Percentiles rank a stretch among this genome's conserved stretches.
Evolutionary conservation across 2,888 invertebrate species (phyloP).

Genomic region (Yponomeuta cagnagella): DNA sequence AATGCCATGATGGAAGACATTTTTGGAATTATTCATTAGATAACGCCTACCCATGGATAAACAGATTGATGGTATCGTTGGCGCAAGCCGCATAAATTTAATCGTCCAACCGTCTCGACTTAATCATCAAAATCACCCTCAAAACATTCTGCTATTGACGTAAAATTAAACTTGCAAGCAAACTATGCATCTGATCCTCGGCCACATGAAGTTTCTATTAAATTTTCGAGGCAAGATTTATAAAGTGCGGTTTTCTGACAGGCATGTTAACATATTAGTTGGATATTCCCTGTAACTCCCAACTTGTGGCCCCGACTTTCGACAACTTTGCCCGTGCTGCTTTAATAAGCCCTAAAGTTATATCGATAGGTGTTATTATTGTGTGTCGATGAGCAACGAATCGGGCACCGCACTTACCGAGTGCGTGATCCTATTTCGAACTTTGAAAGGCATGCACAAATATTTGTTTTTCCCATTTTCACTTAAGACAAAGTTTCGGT

Average conservation of each 20-base stretch:
- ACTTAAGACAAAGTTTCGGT: no score
- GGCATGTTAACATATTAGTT: not conserved
- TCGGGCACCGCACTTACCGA: not conserved
- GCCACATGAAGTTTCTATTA: conserved; percentile 11
- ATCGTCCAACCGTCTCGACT: not conserved
- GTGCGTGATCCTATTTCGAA: not conserved
- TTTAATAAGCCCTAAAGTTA: not conserved
- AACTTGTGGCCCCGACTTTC: not conserved
- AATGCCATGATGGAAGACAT: no score
- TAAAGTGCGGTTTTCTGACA: conserved; percentile 5
- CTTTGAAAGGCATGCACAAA: no score
- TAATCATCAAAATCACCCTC: not conserved
- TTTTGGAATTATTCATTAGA: no score
- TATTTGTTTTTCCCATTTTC: no score
- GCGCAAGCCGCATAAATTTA: no score
- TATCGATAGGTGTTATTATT: not conserved
- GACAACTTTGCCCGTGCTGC: not conserved
- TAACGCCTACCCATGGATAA: no score
- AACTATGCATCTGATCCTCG: conserved; percentile 2
- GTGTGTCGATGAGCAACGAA: not conserved
- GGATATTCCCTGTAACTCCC: not conserved
- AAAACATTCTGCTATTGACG: not conserved
- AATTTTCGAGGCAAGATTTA: conserved; percentile 6
- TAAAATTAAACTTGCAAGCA: not conserved
- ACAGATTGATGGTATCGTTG: no score